These are phyloP conservation scores for Rousettus madagascariensis DNA, from an alignment of 2,797 vertebrate species.

Conservation along the genomic window DNA sequence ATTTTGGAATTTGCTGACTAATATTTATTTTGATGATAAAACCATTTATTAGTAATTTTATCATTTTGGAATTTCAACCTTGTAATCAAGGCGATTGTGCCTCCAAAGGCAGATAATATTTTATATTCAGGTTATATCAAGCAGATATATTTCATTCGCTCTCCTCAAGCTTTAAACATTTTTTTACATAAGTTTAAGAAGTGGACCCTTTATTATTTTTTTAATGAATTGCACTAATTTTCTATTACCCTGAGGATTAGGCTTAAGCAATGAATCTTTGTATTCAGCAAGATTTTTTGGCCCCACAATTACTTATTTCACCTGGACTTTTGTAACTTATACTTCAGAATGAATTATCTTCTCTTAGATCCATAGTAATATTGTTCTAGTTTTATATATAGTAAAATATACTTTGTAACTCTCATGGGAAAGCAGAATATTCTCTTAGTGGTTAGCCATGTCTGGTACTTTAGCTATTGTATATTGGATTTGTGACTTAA, in stretches of 20 bases:
- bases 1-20: slow-evolving; percentile 4
- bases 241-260: slow-evolving; percentile 45
- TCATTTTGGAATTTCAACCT: background rate
- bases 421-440: background rate
- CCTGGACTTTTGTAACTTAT: slow-evolving; percentile 15
- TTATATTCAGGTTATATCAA: slow-evolving; percentile 22
- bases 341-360: slow-evolving; percentile 47
- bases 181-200: background rate
- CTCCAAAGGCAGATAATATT: slow-evolving; percentile 21
- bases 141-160: background rate
- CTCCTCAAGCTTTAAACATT: background rate
- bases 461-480: background rate
- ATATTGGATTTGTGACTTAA: background rate
- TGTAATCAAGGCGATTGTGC: background rate
- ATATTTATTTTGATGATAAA: slow-evolving; percentile 1
- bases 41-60: background rate
- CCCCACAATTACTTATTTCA: slow-evolving; percentile 46
- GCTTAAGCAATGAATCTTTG: slow-evolving; percentile 54
- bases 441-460: background rate
- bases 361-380: background rate
- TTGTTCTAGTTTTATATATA: background rate
- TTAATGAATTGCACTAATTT: slow-evolving; percentile 35
- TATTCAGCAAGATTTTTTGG: slow-evolving; percentile 37
- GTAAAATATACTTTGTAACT: background rate
- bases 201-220: slow-evolving; percentile 33